These are phyloP conservation scores for Drosophila littoralis DNA, from an alignment of 1,140 invertebrate species.

Conservation along the genomic window DNA sequence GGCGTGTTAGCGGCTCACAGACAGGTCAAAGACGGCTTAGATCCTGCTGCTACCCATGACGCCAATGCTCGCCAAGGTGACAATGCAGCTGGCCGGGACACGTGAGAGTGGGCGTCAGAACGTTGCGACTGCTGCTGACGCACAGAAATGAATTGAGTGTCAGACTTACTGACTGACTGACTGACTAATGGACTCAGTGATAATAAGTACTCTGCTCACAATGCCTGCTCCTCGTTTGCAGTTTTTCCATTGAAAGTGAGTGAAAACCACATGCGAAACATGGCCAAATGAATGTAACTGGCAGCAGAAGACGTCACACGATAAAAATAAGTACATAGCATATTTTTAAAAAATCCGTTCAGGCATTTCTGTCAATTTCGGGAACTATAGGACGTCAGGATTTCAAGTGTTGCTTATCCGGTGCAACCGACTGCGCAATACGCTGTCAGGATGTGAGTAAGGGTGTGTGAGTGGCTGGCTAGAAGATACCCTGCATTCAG, in stretches of 20 bases:
- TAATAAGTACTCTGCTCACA: background rate
- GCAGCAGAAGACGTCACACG: too few species aligned
- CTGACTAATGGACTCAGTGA: slow-evolving; percentile 1
- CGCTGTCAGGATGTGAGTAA: too few species aligned
- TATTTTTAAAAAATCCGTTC: too few species aligned
- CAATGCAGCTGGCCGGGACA: slow-evolving; percentile 18
- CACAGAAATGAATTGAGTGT: slow-evolving; percentile 11
- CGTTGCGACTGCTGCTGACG: slow-evolving; percentile 8
- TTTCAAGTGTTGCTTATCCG: too few species aligned
- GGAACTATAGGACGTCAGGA: too few species aligned
- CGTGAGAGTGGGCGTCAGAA: slow-evolving; percentile 2
- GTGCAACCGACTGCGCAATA: too few species aligned
- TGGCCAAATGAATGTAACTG: background rate
- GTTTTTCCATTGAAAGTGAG: background rate
- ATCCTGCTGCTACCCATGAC: background rate
- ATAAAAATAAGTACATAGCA: too few species aligned
- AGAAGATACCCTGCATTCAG: too few species aligned
- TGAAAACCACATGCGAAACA: background rate
- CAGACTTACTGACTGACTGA: background rate
- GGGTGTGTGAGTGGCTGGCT: too few species aligned
- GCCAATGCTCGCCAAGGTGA: background rate
- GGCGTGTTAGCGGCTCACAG: slow-evolving; percentile 30
- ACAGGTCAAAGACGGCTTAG: background rate
- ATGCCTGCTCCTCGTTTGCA: background rate
- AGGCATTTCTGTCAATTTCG: too few species aligned